Evolutionary conservation across 2,888 invertebrate genomes (phyloP).

Genomic region (Lasioglossum oenotherae): DNA sequence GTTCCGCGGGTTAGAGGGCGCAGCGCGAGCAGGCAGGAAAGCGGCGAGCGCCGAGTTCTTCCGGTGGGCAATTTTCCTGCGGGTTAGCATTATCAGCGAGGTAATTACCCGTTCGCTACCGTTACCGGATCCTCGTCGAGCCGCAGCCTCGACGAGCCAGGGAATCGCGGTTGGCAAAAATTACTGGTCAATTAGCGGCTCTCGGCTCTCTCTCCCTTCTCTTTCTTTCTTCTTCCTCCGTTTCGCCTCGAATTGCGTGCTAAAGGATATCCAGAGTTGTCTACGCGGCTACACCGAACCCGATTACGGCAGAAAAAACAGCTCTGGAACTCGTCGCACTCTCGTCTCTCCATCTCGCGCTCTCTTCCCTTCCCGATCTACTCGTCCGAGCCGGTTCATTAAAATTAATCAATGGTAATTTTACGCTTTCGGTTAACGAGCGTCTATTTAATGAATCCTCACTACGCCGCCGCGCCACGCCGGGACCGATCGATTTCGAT

Average conservation of each 20-base stretch:
- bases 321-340: conserved; percentile 9
- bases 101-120: conserved; percentile 70
- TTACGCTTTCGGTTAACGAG: conserved; percentile 40
- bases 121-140: conserved; percentile 70
- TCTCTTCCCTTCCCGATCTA: neutral
- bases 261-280: conserved; percentile 48
- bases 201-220: conserved; percentile 28
- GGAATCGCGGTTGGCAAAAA: conserved; percentile 67
- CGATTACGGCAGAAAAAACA: conserved; percentile 26
- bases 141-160: conserved; percentile 49
- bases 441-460: conserved; percentile 34
- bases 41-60: conserved; percentile 56
- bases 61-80: conserved; percentile 69
- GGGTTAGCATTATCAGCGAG: conserved; percentile 64
- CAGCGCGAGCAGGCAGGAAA: conserved; percentile 37
- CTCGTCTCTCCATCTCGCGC: neutral
- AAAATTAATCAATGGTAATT: conserved; percentile 54
- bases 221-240: conserved; percentile 27
- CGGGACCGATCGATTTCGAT: neutral
- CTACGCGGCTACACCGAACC: conserved; percentile 13
- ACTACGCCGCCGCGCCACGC: neutral
- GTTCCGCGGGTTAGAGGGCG: conserved; percentile 24
- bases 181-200: conserved; percentile 67
- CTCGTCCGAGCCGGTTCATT: conserved; percentile 30
- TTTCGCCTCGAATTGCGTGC: conserved; percentile 54